Conservation (phyloP, 1,140 invertebrate genomes). For the Drosophila burlai region DNA sequence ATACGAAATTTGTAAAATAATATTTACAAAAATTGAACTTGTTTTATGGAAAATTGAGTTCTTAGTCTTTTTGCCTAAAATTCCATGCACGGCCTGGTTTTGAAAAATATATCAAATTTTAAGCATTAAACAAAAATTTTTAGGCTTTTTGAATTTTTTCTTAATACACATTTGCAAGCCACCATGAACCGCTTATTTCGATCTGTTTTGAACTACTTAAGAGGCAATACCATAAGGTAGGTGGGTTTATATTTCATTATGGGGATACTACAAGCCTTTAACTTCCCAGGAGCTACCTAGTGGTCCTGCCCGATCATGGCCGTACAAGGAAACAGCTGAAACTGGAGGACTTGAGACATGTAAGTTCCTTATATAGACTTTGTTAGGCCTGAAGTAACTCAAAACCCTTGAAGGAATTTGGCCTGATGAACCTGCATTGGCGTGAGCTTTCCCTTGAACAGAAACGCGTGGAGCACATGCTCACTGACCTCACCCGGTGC, state of each 20-base stretch:
- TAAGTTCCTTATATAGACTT: slow-evolving; percentile 2
- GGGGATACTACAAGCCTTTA: no score
- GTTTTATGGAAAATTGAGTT: not conserved
- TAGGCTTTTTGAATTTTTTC: not conserved
- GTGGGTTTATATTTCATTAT: no score
- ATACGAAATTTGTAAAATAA: no score
- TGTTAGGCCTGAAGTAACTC: not conserved
- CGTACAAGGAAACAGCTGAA: slow-evolving; percentile 19
- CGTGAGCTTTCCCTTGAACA: slow-evolving; percentile 24
- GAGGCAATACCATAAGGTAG: slow-evolving; percentile 20
- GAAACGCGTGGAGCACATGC: slow-evolving; percentile 33
- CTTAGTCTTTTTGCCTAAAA: not conserved
- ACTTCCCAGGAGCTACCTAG: slow-evolving; percentile 21
- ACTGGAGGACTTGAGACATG: slow-evolving; percentile 50
- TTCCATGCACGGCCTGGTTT: not conserved
- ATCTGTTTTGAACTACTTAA: slow-evolving; percentile 11
- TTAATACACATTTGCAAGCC: not conserved
- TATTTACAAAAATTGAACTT: not conserved
- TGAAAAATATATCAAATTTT: slow-evolving; percentile 10
- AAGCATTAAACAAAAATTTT: not conserved
- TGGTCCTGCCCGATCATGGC: slow-evolving; percentile 33
- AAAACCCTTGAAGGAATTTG: slow-evolving; percentile 35
- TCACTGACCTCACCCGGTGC: slow-evolving; percentile 58
- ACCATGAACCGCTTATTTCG: slow-evolving; percentile 14
- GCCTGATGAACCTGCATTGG: slow-evolving; percentile 1